A percentile compares a stretch with the other conserved stretches of the same genome.
phyloP scores from a whole-genome alignment of 2,888 invertebrate species.

The Operophtera brumata region DNA sequence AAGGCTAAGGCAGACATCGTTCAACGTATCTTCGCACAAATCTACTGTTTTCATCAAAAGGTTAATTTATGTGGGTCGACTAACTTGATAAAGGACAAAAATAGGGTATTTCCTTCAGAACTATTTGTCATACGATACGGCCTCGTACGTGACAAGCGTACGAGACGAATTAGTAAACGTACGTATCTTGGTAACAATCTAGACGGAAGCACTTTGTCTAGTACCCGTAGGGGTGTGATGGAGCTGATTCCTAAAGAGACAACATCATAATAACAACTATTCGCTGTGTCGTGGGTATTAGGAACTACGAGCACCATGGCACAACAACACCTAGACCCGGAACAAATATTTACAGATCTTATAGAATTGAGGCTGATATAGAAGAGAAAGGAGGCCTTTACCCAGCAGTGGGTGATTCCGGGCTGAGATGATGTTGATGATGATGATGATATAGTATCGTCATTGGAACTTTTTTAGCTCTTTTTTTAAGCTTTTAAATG shows the following conservation, averaged over 20 bases:
- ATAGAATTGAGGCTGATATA: too few relatives aligned
- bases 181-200: conserved; percentile 51
- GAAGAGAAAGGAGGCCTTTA: too few relatives aligned
- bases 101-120: conserved; percentile 34
- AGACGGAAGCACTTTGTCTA: conserved; percentile 47
- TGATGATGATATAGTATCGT: too few relatives aligned
- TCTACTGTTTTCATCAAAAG: conserved; percentile 28
- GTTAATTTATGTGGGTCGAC: conserved; percentile 35
- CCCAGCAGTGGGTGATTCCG: too few relatives aligned
- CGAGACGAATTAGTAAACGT: conserved; percentile 53
- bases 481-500: too few relatives aligned
- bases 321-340: too few relatives aligned
- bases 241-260: conserved; percentile 17
- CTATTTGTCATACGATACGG: conserved; percentile 51
- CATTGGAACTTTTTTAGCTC: too few relatives aligned
- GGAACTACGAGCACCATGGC: too few relatives aligned
- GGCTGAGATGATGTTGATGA: too few relatives aligned
- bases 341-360: too few relatives aligned
- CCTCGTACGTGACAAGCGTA: conserved; percentile 54
- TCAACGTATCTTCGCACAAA: conserved; percentile 24
- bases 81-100: conserved; percentile 35
- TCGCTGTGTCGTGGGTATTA: too few relatives aligned
- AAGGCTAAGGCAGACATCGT: neutral
- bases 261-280: neutral
- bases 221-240: conserved; percentile 35